Percentiles rank a stretch among this genome's conserved stretches.
Evolutionary conservation across 2,888 invertebrate genomes (phyloP).

Genomic region (Oxycera nigricornis): DNA sequence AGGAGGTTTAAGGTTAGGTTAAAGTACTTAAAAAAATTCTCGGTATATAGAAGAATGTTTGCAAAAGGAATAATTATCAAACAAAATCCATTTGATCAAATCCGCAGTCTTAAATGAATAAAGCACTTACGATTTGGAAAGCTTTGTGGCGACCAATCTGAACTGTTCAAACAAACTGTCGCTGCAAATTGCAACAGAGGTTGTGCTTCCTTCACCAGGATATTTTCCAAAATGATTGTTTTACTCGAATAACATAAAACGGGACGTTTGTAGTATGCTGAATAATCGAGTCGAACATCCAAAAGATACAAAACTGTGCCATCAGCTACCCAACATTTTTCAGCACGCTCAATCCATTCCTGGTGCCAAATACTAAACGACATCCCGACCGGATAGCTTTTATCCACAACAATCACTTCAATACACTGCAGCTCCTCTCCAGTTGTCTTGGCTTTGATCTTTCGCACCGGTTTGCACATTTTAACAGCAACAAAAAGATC

Average conservation of each 20-base stretch:
- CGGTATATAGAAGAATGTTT: no score
- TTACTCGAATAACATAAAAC: constrained; percentile 64
- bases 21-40: no score
- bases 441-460: constrained; percentile 67
- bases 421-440: constrained; percentile 67
- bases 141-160: constrained; percentile 54
- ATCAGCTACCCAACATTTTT: constrained; percentile 69
- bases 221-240: constrained; percentile 77
- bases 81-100: constrained; percentile 41
- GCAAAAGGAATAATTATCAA: constrained; percentile 44
- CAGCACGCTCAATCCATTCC: constrained; percentile 71
- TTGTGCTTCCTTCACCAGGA: constrained; percentile 69
- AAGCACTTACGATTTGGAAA: constrained; percentile 63
- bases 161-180: constrained; percentile 55
- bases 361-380: constrained; percentile 71
- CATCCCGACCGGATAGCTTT: constrained; percentile 66
- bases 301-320: constrained; percentile 76
- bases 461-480: constrained; percentile 68
- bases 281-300: constrained; percentile 71
- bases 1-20: no score
- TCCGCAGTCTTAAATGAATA: background rate
- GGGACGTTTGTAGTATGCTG: constrained; percentile 64
- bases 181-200: constrained; percentile 65
- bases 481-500: constrained; percentile 76
- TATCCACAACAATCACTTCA: constrained; percentile 72